These are phyloP conservation scores for Enteromius paludinosus DNA, from an alignment of 2,797 vertebrate genomes.

Conservation along the genomic window DNA sequence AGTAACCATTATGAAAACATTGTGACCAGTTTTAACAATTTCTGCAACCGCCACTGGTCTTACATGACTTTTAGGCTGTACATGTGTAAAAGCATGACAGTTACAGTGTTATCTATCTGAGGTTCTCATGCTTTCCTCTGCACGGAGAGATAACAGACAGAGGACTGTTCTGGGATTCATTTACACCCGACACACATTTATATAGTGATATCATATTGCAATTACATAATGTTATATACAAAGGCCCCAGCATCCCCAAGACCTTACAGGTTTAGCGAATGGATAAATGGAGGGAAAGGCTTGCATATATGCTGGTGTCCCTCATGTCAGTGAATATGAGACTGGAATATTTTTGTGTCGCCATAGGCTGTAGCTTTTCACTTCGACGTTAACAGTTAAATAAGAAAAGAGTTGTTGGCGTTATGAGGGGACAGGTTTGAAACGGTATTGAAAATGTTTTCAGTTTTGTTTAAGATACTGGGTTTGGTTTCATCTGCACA, in stretches of 20 bases:
- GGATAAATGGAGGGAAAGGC: not conserved
- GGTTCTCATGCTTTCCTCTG: constrained; percentile 18
- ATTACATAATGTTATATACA: not conserved
- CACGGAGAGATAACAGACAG: constrained; percentile 27
- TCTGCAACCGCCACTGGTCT: not conserved
- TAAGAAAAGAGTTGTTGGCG: not conserved
- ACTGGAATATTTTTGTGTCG: not conserved
- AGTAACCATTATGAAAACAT: not conserved
- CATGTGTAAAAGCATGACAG: not conserved
- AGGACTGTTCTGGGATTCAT: constrained; percentile 1
- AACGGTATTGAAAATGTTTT: not conserved
- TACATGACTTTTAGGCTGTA: not conserved
- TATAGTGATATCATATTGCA: no score
- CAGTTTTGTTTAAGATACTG: not conserved
- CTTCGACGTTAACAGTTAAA: not conserved
- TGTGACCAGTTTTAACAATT: not conserved
- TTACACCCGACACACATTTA: not conserved
- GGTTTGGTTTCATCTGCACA: constrained; percentile 10
- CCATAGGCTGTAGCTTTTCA: not conserved
- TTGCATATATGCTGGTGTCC: not conserved
- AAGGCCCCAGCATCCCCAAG: not conserved
- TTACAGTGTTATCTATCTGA: constrained; percentile 23
- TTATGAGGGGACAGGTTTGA: not conserved
- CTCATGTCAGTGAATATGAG: not conserved
- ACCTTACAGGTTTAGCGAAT: not conserved